phyloP scores from a whole-genome alignment of 2,888 invertebrate species.

The Plebejus argus region DNA sequence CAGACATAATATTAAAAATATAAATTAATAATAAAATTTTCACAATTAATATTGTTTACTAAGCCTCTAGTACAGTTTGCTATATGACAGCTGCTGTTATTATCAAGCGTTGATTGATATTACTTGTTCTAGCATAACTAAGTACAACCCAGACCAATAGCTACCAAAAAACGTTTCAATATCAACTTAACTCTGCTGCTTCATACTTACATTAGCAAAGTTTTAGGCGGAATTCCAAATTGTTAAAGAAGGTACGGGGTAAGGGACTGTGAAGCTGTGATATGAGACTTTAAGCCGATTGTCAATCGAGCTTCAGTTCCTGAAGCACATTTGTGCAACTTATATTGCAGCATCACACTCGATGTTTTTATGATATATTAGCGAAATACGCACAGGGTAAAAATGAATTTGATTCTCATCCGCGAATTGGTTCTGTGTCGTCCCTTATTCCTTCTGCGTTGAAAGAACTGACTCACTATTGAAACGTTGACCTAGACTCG shows the following conservation, averaged over 20 bases:
- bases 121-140: constrained; percentile 26
- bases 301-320: constrained; percentile 17
- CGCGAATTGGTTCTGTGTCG: constrained; percentile 61
- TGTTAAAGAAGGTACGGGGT: constrained; percentile 70
- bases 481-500: constrained; percentile 64
- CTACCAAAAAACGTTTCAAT: constrained; percentile 53
- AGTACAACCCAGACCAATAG: constrained; percentile 24
- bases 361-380: constrained; percentile 69
- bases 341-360: constrained; percentile 55
- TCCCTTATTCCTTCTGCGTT: constrained; percentile 72
- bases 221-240: constrained; percentile 59
- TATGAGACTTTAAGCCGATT: constrained; percentile 10
- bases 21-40: too few species aligned
- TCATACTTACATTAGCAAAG: constrained; percentile 52
- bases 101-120: not conserved
- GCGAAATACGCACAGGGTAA: constrained; percentile 77
- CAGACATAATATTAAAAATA: too few species aligned
- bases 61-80: not conserved
- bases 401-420: constrained; percentile 65
- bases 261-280: constrained; percentile 60
- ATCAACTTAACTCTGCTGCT: constrained; percentile 54
- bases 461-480: constrained; percentile 73
- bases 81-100: too few species aligned
- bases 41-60: too few species aligned
- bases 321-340: constrained; percentile 28